These are phyloP conservation scores for Squalus acanthias DNA, from an alignment of 2,797 vertebrate genomes.

Conservation along the genomic window DNA sequence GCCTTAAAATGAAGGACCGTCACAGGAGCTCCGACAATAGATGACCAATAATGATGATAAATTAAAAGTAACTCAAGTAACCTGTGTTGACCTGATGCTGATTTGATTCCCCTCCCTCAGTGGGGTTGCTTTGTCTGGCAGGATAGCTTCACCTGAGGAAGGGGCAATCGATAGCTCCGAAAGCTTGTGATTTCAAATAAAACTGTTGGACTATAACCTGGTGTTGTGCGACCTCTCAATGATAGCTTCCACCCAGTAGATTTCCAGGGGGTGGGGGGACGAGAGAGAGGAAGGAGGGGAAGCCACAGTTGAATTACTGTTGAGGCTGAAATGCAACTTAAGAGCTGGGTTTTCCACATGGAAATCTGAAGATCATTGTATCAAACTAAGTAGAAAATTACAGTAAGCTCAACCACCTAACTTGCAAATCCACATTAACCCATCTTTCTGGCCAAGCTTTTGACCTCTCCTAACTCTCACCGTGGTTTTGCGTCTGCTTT, in stretches of 20 bases:
- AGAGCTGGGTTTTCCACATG: not conserved
- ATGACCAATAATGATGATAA: too few relatives aligned
- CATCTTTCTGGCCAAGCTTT: not conserved
- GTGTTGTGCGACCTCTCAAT: too few relatives aligned
- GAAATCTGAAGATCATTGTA: not conserved
- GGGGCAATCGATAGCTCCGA: too few relatives aligned
- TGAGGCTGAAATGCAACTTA: not conserved
- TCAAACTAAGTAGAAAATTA: not conserved
- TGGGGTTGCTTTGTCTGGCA: not conserved
- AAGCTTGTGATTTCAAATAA: too few relatives aligned
- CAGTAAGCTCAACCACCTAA: not conserved
- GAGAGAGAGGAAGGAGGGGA: not conserved
- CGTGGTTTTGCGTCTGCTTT: not conserved
- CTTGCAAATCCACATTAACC: not conserved
- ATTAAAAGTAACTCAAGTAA: not conserved
- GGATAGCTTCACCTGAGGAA: not conserved
- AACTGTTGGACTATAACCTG: too few relatives aligned
- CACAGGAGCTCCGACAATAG: not conserved
- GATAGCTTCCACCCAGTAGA: not conserved
- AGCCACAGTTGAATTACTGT: not conserved
- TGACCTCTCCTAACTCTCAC: not conserved
- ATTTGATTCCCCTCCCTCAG: not conserved
- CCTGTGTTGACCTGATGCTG: not conserved
- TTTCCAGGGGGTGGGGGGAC: not conserved
- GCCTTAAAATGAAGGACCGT: not conserved